Conservation (phyloP, 2,113 vertebrate genomes). For the Oreotrochilus melanogaster region DNA sequence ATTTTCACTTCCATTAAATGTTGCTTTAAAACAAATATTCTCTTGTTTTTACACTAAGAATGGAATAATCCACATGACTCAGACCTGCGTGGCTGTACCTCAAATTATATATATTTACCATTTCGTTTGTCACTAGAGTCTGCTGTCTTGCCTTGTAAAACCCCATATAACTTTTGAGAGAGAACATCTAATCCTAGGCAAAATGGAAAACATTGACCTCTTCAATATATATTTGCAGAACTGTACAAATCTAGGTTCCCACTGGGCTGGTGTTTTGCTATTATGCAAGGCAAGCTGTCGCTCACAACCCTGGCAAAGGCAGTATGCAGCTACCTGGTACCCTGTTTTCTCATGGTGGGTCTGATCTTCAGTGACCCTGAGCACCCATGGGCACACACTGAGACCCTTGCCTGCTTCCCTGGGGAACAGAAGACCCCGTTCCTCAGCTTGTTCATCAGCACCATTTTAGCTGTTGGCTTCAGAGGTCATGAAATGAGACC, state of each 20-base stretch:
- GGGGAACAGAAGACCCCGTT: background rate
- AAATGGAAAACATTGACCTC: conserved; percentile 20
- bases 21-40: background rate
- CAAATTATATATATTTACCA: conserved; percentile 1
- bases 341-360: background rate
- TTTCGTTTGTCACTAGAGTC: conserved; percentile 38
- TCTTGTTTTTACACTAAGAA: background rate
- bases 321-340: background rate
- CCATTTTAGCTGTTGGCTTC: background rate
- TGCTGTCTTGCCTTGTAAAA: conserved; percentile 28
- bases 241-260: conserved; percentile 28
- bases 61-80: background rate
- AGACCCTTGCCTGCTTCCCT: background rate
- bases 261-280: background rate
- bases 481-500: background rate
- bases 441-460: background rate
- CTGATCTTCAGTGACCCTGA: background rate
- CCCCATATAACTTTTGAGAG: conserved; percentile 3
- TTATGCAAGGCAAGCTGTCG: background rate
- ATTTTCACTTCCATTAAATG: background rate
- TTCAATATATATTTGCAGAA: conserved; percentile 17
- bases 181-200: conserved; percentile 21
- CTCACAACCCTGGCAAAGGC: background rate
- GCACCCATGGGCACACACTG: rapidly evolving
- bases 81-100: background rate